Evolutionary conservation across 2,797 vertebrate genomes (phyloP), one percentile per base, ranked within the genome.

Genomic region (Periparus ater): DNA sequence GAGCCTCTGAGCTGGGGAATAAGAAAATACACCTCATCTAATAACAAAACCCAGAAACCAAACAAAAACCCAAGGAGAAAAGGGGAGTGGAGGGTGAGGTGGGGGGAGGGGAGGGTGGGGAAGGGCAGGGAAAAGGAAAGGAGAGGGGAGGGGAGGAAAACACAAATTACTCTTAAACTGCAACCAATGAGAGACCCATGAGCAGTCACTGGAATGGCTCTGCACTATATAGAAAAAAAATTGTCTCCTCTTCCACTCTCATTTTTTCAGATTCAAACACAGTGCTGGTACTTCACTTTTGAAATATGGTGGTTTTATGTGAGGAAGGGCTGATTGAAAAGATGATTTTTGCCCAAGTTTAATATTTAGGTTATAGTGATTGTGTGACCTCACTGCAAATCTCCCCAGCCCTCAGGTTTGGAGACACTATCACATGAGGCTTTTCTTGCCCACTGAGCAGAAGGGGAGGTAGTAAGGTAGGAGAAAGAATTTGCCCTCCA

Each of bases 341-440:
- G 27, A 72, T 58, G 22, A 44, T 47, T 92, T 91, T 78, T 74
- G 6, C 19, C 47, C 22, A 45, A 38, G 13, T 62, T 81, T 68
- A 62, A 25, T 58, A 48, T 55, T 75, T 78, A 83, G 10, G 7
- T 17, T 45, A 74, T 3, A 81, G 47, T 17, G 53, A 80, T n/a
- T 17, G 34, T 22, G 48, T 73, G 71, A 87, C 32, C 48, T 91
- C 68, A 48, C 2, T 42, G 75, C 29, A 53, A 85, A 40, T 60
- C 17, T 72, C 36, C 23, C 48, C 63, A 82, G 44, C 30, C 29
- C 50, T 67, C 27, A 26, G 29, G 7, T 73, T 84, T 61, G 60
- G 38, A 85, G 29, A 42, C 17, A 72, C 4, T 13, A 21, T 11
- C 30, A 36, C 0, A 0, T 50, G 42, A 47, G 15, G 22, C 13